Evolutionary conservation across 2,888 invertebrate genomes (phyloP).

Genomic region (Strigamia transsilvanica): DNA sequence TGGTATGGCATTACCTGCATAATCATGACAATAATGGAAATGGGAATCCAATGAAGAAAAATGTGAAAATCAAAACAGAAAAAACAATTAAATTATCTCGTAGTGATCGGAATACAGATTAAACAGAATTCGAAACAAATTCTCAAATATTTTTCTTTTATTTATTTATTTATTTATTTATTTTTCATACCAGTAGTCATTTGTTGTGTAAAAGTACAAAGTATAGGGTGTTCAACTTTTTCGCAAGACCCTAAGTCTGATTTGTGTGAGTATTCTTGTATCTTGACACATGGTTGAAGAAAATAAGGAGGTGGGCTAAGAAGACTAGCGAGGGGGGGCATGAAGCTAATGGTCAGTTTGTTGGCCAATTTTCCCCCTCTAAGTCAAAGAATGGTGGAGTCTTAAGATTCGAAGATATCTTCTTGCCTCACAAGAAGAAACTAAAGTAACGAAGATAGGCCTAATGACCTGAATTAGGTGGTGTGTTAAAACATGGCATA

Average conservation of each 20-base stretch:
- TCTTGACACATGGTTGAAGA: conserved; percentile 41
- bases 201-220: conserved; percentile 22
- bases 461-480: conserved; percentile 18
- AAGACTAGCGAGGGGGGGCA: background rate
- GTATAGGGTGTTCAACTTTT: conserved; percentile 8
- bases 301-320: conserved; percentile 1
- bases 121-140: too few relatives aligned
- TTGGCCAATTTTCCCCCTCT: conserved; percentile 41
- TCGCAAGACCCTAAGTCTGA: conserved; percentile 9
- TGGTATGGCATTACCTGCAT: conserved; percentile 1
- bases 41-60: background rate
- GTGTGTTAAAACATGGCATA: background rate
- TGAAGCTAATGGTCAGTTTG: conserved; percentile 37
- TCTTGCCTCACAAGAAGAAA: conserved; percentile 24
- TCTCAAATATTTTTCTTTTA: too few relatives aligned
- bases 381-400: conserved; percentile 33
- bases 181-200: background rate
- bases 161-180: background rate
- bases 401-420: conserved; percentile 8
- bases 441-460: background rate
- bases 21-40: background rate
- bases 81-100: background rate
- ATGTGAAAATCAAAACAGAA: background rate
- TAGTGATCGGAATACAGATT: too few relatives aligned
- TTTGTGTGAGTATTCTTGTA: conserved; percentile 31